Percentiles rank a stretch among this genome's conserved stretches.
Conservation (phyloP, 35 echinoderm and acorn worm species). For the Apostichopus japonicus region DNA sequence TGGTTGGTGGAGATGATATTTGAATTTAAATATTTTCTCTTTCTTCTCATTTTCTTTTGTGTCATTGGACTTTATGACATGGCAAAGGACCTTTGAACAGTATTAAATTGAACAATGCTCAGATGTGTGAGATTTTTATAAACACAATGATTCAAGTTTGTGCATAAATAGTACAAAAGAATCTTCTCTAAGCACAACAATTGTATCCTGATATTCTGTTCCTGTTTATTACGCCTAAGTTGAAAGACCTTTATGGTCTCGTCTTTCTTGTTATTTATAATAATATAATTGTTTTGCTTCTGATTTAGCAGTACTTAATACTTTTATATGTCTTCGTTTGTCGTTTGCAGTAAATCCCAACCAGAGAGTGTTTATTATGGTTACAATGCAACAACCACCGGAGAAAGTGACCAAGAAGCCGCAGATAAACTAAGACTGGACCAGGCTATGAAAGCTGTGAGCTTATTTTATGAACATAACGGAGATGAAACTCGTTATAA, state of each 20-base stretch:
- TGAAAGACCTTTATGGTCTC: too few relatives aligned
- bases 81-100: not conserved
- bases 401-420: not conserved
- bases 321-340: too few relatives aligned
- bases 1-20: not conserved
- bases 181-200: too few relatives aligned
- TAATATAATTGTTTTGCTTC: too few relatives aligned
- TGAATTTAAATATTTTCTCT: not conserved
- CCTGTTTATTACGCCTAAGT: too few relatives aligned
- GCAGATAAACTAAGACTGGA: not conserved
- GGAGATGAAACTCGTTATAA: not conserved
- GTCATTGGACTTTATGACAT: not conserved
- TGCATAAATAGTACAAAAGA: too few relatives aligned
- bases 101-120: not conserved
- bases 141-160: too few relatives aligned
- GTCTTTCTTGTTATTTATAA: too few relatives aligned
- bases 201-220: too few relatives aligned
- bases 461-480: not conserved
- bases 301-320: too few relatives aligned
- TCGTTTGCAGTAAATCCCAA: not conserved
- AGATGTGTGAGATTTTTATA: not conserved
- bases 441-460: not conserved
- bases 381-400: constrained; percentile 1
- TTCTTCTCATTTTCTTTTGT: too few relatives aligned
- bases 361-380: constrained; percentile 25